A percentile compares a stretch with the other conserved stretches of the same genome.
Evolutionary conservation across 1,140 invertebrate species (phyloP).

Genomic region (Limonius californicus): DNA sequence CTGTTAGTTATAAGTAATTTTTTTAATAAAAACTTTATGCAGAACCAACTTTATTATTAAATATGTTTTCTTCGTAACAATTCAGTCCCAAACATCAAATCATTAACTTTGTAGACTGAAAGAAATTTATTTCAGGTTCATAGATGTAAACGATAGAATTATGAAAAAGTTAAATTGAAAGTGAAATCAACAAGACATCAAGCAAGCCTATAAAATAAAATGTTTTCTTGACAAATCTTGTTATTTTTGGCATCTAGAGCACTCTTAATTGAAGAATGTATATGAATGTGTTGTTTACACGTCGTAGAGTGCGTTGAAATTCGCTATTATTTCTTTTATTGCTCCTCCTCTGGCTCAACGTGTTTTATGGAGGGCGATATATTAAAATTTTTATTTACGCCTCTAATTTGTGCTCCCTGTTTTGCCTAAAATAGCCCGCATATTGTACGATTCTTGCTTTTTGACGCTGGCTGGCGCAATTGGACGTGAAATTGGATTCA

Average conservation of each 20-base stretch:
- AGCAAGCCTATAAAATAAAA: slow-evolving; percentile 23
- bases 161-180: slow-evolving; percentile 9
- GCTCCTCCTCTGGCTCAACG: slow-evolving; percentile 5
- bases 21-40: too few relatives aligned
- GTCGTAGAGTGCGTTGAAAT: slow-evolving; percentile 18
- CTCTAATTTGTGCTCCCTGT: too few relatives aligned
- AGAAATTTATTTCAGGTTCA: too few relatives aligned
- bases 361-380: slow-evolving; percentile 10
- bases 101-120: too few relatives aligned
- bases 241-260: slow-evolving; percentile 25
- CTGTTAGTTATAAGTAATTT: too few relatives aligned
- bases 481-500: too few relatives aligned
- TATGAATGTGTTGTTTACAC: slow-evolving; percentile 25
- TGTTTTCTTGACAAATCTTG: slow-evolving; percentile 26
- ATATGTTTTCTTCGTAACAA: too few relatives aligned
- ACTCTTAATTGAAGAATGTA: slow-evolving; percentile 27
- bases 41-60: too few relatives aligned
- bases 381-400: not conserved
- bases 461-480: too few relatives aligned
- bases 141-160: not conserved
- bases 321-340: slow-evolving; percentile 25
- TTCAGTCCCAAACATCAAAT: too few relatives aligned
- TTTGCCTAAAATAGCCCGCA: too few relatives aligned
- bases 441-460: too few relatives aligned
- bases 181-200: slow-evolving; percentile 20